phyloP scores from a whole-genome alignment of 2,797 vertebrate genomes.

The Sebastes variabilis region DNA sequence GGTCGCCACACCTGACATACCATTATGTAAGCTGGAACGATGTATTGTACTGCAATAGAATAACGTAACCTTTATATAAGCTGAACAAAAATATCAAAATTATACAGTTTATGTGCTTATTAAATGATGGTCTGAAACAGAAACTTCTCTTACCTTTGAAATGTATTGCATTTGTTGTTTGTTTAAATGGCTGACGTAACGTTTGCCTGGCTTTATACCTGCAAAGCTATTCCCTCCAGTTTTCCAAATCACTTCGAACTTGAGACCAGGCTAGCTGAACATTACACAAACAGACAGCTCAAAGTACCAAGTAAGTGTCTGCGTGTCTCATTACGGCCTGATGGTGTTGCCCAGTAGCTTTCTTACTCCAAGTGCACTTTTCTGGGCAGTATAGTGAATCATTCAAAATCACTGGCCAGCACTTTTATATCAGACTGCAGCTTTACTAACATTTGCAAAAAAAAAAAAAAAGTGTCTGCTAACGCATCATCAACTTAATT shows the following conservation, averaged over 20 bases:
- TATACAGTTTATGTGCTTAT: conserved; percentile 51
- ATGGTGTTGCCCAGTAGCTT: conserved; percentile 73
- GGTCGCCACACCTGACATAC: conserved; percentile 3
- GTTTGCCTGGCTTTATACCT: conserved; percentile 63
- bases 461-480: conserved; percentile 31
- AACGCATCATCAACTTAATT: conserved; percentile 50
- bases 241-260: conserved; percentile 30
- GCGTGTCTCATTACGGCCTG: conserved; percentile 59
- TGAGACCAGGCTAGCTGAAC: conserved; percentile 35
- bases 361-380: conserved; percentile 84
- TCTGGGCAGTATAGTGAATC: conserved; percentile 70
- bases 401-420: conserved; percentile 69
- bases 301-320: conserved; percentile 60
- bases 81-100: conserved; percentile 36
- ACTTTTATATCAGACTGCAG: conserved; percentile 76
- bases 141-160: conserved; percentile 40
- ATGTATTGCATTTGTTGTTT: conserved; percentile 49
- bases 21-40: conserved; percentile 45
- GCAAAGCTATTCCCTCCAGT: conserved; percentile 28
- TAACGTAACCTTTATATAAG: conserved; percentile 42
- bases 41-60: conserved; percentile 49
- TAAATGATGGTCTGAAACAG: conserved; percentile 40
- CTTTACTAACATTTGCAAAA: conserved; percentile 71
- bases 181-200: conserved; percentile 44
- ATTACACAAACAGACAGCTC: conserved; percentile 32